Conservation (phyloP, 2,113 vertebrate species). For the Amblyornis subalaris region DNA sequence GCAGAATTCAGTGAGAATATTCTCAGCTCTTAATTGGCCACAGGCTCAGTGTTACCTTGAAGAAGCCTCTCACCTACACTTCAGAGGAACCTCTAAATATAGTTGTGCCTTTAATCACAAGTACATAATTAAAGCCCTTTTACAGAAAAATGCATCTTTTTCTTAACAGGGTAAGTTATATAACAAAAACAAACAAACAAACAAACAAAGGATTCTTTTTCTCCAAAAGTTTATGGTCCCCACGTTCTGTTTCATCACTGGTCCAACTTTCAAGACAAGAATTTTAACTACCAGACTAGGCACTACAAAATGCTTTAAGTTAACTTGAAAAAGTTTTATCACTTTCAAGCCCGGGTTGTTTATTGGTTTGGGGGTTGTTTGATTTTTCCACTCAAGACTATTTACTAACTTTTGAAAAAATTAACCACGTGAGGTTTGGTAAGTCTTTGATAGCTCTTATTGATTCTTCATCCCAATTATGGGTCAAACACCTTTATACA, state of each 20-base stretch:
- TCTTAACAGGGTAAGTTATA: not conserved
- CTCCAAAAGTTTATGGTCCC: not conserved
- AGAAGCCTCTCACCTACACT: not conserved
- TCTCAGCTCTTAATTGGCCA: not conserved
- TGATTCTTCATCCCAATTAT: not conserved
- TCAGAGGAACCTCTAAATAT: fast-evolving
- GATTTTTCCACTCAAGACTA: not conserved
- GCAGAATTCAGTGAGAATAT: not conserved
- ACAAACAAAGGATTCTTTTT: fast-evolving
- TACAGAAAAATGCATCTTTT: not conserved
- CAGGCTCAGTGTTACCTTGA: not conserved
- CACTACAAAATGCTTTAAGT: not conserved
- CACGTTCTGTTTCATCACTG: not conserved
- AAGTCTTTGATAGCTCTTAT: not conserved
- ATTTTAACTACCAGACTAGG: not conserved
- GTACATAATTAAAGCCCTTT: fast-evolving
- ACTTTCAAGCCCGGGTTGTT: not conserved
- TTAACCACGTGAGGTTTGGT: fast-evolving
- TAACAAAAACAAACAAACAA: not conserved
- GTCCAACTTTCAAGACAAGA: not conserved
- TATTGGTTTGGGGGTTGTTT: no score
- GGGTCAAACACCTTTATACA: fast-evolving
- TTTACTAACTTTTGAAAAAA: not conserved
- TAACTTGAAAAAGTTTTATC: not conserved
- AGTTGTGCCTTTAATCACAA: fast-evolving